phyloP scores from a whole-genome alignment of 2,888 invertebrate species.

The Gandaritis pyraliata region DNA sequence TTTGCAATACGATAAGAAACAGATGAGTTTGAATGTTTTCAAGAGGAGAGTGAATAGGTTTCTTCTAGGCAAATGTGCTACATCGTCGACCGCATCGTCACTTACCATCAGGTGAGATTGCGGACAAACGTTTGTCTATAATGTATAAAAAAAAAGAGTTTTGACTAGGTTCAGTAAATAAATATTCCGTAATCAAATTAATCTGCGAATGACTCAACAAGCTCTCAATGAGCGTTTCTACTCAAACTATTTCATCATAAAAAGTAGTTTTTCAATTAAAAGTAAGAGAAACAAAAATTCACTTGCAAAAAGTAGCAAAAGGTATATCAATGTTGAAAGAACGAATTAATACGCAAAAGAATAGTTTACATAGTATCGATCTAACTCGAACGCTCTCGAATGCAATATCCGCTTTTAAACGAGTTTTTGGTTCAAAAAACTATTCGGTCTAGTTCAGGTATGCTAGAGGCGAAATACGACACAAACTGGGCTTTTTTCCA shows the following conservation, averaged over 20 bases:
- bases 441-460: conserved; percentile 71
- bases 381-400: conserved; percentile 74
- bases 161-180: no score
- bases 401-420: conserved; percentile 84
- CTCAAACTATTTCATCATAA: background rate
- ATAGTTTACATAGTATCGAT: conserved; percentile 75
- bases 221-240: no score
- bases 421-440: conserved; percentile 82
- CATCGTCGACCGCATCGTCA: no score
- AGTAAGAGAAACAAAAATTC: background rate
- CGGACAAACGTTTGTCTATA: no score
- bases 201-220: no score
- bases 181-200: no score
- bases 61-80: no score
- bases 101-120: no score
- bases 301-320: conserved; percentile 22
- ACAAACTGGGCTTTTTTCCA: conserved; percentile 44
- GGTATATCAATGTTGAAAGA: conserved; percentile 30
- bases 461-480: conserved; percentile 47
- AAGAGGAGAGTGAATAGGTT: no score
- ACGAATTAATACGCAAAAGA: conserved; percentile 58
- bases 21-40: no score
- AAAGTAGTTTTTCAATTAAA: background rate
- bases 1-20: no score
- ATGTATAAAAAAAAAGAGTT: no score